Conservation (phyloP, 2,888 invertebrate genomes). For the Nomada lathburiana region DNA sequence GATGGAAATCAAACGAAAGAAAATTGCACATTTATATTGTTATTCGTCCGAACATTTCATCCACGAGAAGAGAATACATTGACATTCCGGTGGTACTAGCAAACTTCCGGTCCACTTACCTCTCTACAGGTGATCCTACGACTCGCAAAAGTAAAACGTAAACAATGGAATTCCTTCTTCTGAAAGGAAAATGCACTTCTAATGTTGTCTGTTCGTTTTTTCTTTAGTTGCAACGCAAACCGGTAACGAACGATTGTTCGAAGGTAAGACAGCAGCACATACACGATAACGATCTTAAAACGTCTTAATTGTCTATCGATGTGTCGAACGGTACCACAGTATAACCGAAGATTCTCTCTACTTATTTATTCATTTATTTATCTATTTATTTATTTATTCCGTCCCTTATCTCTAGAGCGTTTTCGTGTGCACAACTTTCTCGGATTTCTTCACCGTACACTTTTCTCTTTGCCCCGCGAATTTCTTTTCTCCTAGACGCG, state of each 20-base stretch:
- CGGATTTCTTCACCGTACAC: slow-evolving; percentile 21
- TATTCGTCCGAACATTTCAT: background rate
- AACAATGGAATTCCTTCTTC: background rate
- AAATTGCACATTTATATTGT: slow-evolving; percentile 1
- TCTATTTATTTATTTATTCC: too few relatives aligned
- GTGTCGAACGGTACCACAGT: background rate
- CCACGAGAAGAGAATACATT: slow-evolving; percentile 3
- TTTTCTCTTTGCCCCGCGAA: slow-evolving; percentile 11
- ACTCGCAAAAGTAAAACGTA: slow-evolving; percentile 21
- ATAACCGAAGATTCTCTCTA: background rate
- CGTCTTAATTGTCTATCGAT: too few relatives aligned
- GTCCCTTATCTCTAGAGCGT: slow-evolving; percentile 8
- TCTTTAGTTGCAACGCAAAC: background rate
- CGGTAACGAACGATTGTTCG: background rate
- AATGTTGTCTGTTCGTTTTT: background rate
- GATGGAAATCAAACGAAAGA: background rate
- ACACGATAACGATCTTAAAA: background rate
- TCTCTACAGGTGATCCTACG: slow-evolving; percentile 15
- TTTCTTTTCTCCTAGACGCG: background rate
- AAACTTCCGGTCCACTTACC: slow-evolving; percentile 48
- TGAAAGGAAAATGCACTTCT: background rate
- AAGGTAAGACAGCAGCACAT: background rate
- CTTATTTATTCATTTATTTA: too few relatives aligned
- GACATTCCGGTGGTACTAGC: background rate
- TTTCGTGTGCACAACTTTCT: slow-evolving; percentile 32